Evolutionary conservation across 2,888 invertebrate genomes (phyloP).

Genomic region (Empis livida): DNA sequence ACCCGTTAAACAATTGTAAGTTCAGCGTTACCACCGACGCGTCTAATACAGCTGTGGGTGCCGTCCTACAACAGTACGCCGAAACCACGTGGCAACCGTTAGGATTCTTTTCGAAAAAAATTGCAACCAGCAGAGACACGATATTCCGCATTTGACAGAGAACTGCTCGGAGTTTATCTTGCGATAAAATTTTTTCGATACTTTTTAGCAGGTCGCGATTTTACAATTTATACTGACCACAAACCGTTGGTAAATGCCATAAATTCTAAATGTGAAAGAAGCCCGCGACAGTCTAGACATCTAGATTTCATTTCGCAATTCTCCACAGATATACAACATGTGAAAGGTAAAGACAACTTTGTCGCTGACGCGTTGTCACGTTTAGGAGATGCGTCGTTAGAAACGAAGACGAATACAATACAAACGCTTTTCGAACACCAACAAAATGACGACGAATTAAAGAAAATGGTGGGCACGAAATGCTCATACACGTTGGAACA

Average conservation of each 20-base stretch:
- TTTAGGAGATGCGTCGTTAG: background rate
- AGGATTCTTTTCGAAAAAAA: constrained; percentile 24
- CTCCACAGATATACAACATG: background rate
- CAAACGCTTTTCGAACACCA: background rate
- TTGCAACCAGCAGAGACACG: constrained; percentile 20
- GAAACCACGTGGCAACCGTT: constrained; percentile 22
- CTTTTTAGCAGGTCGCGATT: constrained; percentile 8
- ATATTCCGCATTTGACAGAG: constrained; percentile 26
- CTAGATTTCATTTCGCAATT: background rate
- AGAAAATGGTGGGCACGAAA: background rate
- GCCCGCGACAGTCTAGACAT: background rate
- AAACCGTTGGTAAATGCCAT: constrained; percentile 1
- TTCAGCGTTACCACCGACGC: background rate
- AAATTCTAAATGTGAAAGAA: background rate
- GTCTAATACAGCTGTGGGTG: constrained; percentile 6
- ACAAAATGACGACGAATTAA: background rate
- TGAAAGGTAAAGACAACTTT: background rate
- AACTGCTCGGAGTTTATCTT: constrained; percentile 28
- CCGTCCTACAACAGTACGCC: constrained; percentile 18
- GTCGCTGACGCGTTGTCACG: background rate
- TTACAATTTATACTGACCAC: constrained; percentile 6
- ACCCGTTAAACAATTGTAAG: background rate
- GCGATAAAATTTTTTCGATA: constrained; percentile 10
- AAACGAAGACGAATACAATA: background rate
- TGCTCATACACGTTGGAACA: background rate